Base-by-base conservation (phyloP, 2,797 vertebrate species). In the Arctocebus calabarensis region DNA sequence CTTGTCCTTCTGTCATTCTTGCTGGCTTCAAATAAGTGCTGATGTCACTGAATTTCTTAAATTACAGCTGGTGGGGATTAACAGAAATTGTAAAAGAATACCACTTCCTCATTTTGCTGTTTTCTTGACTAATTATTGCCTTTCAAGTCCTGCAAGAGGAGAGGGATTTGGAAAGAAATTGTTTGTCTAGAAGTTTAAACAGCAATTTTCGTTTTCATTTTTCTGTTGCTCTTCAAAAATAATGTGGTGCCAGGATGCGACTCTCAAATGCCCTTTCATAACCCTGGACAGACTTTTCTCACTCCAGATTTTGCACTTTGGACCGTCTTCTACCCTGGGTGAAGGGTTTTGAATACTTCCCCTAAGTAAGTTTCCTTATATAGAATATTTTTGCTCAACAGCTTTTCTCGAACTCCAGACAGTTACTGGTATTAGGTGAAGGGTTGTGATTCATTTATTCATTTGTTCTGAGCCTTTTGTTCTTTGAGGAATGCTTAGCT, bases 11-110 rank as follows among this genome's bases (percentile, higher is more conserved):
- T 96, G 94, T 96, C 88, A 12, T 93, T 71, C 62, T 94, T 32
- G 22, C 32, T 94, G 91, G 86, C 73, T 95, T 40, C 52, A 66
- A 66, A 91, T 71, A 92, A 97, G 96, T 90, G 16, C 97, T 97
- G 97, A 94, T 48, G 71, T 92, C 84, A 88, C 79, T 64, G 71
- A 91, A 74, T 92, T 95, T 91, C 92, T 96, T 96, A 90, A 94
- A 97, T 96, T 95, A 95, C 97, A 97, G 97, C 97, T 97, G 97
- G 89, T 94, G 96, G 97, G 96, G 96, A 97, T 98, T 97, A 96
- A 95, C 97, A 96, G 97, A 97, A 96, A 97, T 95, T 78, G 94
- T 96, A 91, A 96, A 93, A 86, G 94, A 90, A 91, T 68, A 82
- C 94, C 89, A 95, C 87, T 96, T 97, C 86, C 77, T 96, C 93